Conservation (phyloP, 2,797 vertebrate species). For the Rhodeus uyekii region DNA sequence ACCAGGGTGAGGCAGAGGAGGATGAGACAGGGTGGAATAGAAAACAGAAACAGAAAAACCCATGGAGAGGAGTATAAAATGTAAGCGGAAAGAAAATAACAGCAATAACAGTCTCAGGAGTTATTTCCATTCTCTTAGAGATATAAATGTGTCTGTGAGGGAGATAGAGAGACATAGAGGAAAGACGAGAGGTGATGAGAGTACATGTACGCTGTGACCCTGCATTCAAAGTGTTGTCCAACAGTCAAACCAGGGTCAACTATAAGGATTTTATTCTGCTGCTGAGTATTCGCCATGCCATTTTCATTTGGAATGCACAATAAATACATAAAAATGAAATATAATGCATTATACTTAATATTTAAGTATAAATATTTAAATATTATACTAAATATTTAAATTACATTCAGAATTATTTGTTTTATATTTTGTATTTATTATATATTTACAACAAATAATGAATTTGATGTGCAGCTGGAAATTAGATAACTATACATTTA, state of each 20-base stretch:
- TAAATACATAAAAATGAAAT: background rate
- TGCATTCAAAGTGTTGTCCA: background rate
- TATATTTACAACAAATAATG: background rate
- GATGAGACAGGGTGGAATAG: background rate
- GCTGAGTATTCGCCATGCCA: background rate
- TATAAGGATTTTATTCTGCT: background rate
- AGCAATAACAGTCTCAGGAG: background rate
- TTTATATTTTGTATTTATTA: background rate
- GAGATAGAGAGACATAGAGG: background rate
- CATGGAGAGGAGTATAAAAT: background rate
- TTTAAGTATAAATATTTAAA: background rate
- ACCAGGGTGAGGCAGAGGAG: slow-evolving; percentile 19
- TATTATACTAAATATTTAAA: background rate
- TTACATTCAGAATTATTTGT: too few relatives aligned
- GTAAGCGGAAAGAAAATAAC: background rate
- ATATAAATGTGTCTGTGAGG: background rate
- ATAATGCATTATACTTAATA: background rate
- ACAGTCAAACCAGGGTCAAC: background rate
- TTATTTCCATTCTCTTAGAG: background rate
- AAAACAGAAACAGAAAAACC: background rate
- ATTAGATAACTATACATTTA: background rate
- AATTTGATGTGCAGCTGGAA: background rate
- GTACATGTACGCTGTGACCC: background rate
- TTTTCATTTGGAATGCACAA: background rate
- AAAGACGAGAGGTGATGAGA: background rate